These are phyloP conservation scores for Cyrtonyx montezumae DNA, from an alignment of 2,113 vertebrate species.

Conservation along the genomic window DNA sequence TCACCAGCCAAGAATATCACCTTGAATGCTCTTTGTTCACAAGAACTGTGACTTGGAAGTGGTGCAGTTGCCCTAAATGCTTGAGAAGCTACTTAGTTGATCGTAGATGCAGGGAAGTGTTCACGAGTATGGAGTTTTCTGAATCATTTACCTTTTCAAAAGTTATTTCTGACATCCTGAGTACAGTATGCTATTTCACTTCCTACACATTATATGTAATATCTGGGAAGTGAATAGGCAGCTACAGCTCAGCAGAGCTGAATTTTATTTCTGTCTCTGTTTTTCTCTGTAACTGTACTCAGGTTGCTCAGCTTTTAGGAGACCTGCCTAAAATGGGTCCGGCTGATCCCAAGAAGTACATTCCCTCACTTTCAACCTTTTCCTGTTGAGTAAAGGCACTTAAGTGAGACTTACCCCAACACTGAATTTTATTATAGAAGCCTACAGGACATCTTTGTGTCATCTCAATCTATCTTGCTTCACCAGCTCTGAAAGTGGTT, in stretches of 20 bases:
- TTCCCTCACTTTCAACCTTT: not conserved
- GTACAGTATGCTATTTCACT: not conserved
- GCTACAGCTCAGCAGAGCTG: not conserved
- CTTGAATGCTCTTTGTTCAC: not conserved
- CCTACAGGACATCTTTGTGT: not conserved
- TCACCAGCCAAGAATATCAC: slow-evolving; percentile 9
- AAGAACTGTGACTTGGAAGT: not conserved
- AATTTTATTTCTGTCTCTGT: not conserved
- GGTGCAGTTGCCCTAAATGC: slow-evolving; percentile 14
- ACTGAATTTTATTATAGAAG: not conserved
- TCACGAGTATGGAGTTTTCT: not conserved
- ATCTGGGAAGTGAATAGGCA: not conserved
- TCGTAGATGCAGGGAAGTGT: not conserved
- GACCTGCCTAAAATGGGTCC: not conserved
- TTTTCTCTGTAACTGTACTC: not conserved
- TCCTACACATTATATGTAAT: not conserved
- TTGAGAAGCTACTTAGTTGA: not conserved
- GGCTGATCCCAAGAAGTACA: not conserved
- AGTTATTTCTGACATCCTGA: slow-evolving; percentile 5
- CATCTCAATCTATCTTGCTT: not conserved
- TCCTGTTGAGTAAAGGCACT: not conserved
- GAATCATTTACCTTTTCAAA: slow-evolving; percentile 32
- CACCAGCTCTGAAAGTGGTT: not conserved
- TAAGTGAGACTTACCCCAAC: not conserved
- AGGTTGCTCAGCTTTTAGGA: not conserved